A percentile compares a stretch with the other conserved stretches of the same genome.
Conservation (phyloP, 1,140 invertebrate genomes). For the Octopus bimaculoides region DNA sequence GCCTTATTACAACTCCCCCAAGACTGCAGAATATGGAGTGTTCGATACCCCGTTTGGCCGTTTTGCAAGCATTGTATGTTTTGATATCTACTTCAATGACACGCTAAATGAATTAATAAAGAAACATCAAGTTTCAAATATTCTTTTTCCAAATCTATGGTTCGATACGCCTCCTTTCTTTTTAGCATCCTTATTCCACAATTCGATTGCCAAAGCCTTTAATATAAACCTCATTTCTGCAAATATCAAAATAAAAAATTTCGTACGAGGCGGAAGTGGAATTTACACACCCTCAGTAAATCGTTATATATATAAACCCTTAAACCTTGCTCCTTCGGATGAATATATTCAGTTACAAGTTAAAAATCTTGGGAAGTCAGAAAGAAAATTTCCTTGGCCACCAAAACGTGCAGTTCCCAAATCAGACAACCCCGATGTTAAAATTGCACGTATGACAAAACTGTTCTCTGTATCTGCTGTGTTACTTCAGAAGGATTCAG, state of each 20-base stretch:
- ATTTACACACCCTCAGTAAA: too few species aligned
- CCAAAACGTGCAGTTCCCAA: too few species aligned
- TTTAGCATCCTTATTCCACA: background rate
- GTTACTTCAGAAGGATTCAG: too few species aligned
- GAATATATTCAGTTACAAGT: too few species aligned
- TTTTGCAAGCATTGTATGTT: conserved; percentile 75
- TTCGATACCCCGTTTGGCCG: conserved; percentile 72
- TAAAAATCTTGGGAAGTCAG: too few species aligned
- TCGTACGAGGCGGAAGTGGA: too few species aligned
- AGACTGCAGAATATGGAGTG: conserved; percentile 22
- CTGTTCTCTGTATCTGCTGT: too few species aligned
- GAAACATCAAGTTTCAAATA: background rate
- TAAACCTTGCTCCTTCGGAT: too few species aligned
- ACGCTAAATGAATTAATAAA: background rate
- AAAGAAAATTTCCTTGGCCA: too few species aligned
- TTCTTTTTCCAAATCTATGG: background rate
- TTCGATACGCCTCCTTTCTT: background rate
- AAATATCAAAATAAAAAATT: background rate
- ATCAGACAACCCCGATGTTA: too few species aligned
- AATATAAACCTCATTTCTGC: background rate
- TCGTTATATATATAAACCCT: too few species aligned
- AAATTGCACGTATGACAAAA: too few species aligned
- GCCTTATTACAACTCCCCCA: conserved; percentile 61
- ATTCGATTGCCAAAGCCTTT: background rate
- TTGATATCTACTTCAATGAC: conserved; percentile 59